A percentile compares a stretch with the other conserved stretches of the same genome.
Evolutionary conservation across 2,888 invertebrate species (phyloP).

Genomic region (Eupithecia subfuscata): DNA sequence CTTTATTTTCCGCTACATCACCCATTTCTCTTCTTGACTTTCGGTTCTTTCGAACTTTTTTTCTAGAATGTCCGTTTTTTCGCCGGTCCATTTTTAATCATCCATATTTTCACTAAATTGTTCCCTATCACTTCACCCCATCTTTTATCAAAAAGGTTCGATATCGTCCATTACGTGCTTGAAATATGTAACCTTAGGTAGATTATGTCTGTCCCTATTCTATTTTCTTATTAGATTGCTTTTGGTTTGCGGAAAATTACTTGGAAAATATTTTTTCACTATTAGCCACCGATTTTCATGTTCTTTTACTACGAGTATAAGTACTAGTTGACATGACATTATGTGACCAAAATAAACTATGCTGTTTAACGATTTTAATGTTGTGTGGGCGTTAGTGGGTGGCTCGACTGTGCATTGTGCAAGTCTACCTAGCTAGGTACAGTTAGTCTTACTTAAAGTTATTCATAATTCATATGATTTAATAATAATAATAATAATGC

Average conservation of each 20-base stretch:
- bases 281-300: background rate
- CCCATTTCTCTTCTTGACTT: conserved; percentile 37
- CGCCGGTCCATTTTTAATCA: conserved; percentile 27
- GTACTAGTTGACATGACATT: background rate
- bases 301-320: too few species aligned
- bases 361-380: background rate
- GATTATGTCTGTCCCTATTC: conserved; percentile 15
- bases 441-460: too few species aligned
- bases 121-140: conserved; percentile 27
- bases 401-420: too few species aligned
- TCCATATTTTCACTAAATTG: conserved; percentile 30
- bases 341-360: background rate
- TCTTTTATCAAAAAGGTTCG: conserved; percentile 27
- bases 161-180: conserved; percentile 23
- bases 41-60: conserved; percentile 20
- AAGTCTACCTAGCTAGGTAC: too few species aligned
- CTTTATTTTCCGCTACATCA: conserved; percentile 35
- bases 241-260: conserved; percentile 8
- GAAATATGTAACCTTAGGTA: conserved; percentile 27
- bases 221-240: conserved; percentile 10
- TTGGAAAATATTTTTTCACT: conserved; percentile 4
- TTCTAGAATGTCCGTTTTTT: conserved; percentile 7
- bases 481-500: too few species aligned
- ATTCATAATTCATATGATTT: too few species aligned
- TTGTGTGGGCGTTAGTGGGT: too few species aligned